Percentiles rank a stretch among this genome's conserved stretches.
These are phyloP conservation scores for Lepidostoma basale DNA, from an alignment of 1,140 invertebrate species.

Conservation along the genomic window DNA sequence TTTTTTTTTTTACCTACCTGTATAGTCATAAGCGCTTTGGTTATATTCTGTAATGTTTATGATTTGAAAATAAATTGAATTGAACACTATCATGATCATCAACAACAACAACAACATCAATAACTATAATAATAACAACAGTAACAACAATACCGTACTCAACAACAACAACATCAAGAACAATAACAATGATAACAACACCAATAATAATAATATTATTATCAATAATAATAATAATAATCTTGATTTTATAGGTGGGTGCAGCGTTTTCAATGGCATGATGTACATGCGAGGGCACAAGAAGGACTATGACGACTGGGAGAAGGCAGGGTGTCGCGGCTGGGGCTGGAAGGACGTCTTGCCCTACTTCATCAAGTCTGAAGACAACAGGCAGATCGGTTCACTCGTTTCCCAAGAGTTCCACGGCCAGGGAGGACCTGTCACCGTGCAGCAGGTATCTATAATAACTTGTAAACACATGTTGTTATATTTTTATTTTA, in stretches of 20 bases:
- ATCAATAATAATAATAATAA: no score
- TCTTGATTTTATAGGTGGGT: conserved; percentile 71
- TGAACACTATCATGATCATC: background rate
- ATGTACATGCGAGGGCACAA: conserved; percentile 79
- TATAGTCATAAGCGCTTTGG: no score
- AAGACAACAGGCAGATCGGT: conserved; percentile 79
- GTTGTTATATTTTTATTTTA: background rate
- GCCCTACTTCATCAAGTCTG: conserved; percentile 85
- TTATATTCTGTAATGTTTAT: no score
- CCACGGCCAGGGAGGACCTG: conserved; percentile 75
- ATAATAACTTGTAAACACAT: background rate
- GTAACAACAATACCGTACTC: no score
- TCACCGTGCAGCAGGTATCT: conserved; percentile 58
- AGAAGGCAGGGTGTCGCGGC: conserved; percentile 77
- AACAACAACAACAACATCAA: background rate
- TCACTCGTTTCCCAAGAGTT: conserved; percentile 72
- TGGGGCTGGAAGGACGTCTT: conserved; percentile 91
- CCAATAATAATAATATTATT: no score
- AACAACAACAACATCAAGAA: background rate
- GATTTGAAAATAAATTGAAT: no score
- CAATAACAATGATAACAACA: no score
- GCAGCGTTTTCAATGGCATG: conserved; percentile 78
- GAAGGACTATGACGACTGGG: conserved; percentile 78
- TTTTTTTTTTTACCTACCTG: no score
- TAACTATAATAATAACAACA: background rate